Evolutionary conservation across 2,888 invertebrate species (phyloP).

Genomic region (Tetropium fuscum): DNA sequence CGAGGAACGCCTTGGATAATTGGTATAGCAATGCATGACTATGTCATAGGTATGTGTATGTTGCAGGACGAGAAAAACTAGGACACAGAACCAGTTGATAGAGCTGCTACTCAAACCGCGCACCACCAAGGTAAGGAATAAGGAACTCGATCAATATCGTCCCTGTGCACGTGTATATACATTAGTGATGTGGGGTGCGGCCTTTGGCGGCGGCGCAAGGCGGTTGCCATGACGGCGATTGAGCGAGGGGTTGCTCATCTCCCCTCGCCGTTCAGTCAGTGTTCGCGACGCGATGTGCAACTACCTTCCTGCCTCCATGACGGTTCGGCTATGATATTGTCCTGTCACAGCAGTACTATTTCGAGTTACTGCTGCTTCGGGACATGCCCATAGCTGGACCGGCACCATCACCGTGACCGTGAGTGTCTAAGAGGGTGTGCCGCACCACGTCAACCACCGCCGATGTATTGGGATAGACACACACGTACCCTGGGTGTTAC

Average conservation of each 20-base stretch:
- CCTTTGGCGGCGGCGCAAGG: slow-evolving; percentile 65
- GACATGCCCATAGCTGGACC: slow-evolving; percentile 81
- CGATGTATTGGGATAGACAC: slow-evolving; percentile 6
- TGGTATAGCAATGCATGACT: slow-evolving; percentile 19
- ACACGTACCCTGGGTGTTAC: slow-evolving; percentile 10
- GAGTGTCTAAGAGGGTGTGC: slow-evolving; percentile 12
- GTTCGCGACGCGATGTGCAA: slow-evolving; percentile 65
- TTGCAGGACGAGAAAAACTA: slow-evolving; percentile 44
- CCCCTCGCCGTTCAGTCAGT: slow-evolving; percentile 69
- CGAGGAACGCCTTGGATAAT: slow-evolving; percentile 7
- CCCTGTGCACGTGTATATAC: slow-evolving; percentile 63
- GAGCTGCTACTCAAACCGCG: slow-evolving; percentile 48
- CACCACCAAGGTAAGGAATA: slow-evolving; percentile 52
- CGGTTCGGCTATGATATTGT: slow-evolving; percentile 85
- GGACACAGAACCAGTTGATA: slow-evolving; percentile 41
- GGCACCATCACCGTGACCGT: slow-evolving; percentile 26
- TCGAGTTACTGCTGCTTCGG: slow-evolving; percentile 90
- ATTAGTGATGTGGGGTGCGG: slow-evolving; percentile 67
- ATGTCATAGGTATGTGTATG: slow-evolving; percentile 15
- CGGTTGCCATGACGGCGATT: slow-evolving; percentile 65
- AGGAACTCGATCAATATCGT: slow-evolving; percentile 39
- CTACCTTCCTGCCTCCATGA: slow-evolving; percentile 26
- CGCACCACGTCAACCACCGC: not conserved
- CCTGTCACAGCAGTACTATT: slow-evolving; percentile 97
- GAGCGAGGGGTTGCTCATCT: slow-evolving; percentile 59